Percentiles rank a stretch among this genome's conserved stretches.
phyloP scores from a whole-genome alignment of 2,797 vertebrate species.

The Propithecus deckenii region DNA sequence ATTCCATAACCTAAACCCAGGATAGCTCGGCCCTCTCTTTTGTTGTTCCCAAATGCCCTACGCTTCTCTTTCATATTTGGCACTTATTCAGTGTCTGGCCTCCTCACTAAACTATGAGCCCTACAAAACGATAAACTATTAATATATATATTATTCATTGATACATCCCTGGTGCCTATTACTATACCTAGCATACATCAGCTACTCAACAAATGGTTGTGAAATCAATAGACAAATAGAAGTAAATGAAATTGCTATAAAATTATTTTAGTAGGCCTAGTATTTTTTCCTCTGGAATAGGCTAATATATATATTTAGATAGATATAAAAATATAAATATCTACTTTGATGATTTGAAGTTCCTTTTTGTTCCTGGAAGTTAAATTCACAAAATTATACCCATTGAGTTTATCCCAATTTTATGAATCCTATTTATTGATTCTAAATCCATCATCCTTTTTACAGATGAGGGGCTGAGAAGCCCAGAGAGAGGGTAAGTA shows the following conservation, averaged over 20 bases:
- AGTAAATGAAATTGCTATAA: background rate
- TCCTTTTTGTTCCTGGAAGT: slow-evolving; percentile 19
- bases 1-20: background rate
- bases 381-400: background rate
- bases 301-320: background rate
- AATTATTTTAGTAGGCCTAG: background rate
- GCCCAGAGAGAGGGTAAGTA: background rate
- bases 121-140: background rate
- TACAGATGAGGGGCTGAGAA: background rate
- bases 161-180: background rate
- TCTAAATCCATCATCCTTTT: background rate
- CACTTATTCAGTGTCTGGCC: background rate
- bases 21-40: background rate
- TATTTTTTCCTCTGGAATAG: background rate
- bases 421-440: background rate
- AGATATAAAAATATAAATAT: background rate
- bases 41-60: background rate
- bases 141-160: background rate
- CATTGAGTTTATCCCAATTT: background rate
- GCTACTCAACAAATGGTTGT: background rate
- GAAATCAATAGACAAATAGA: background rate
- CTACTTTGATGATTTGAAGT: background rate
- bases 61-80: background rate
- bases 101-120: background rate
- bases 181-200: background rate